These are phyloP conservation scores for Intellagama lesueurii DNA, from an alignment of 2,797 vertebrate genomes.

Conservation along the genomic window DNA sequence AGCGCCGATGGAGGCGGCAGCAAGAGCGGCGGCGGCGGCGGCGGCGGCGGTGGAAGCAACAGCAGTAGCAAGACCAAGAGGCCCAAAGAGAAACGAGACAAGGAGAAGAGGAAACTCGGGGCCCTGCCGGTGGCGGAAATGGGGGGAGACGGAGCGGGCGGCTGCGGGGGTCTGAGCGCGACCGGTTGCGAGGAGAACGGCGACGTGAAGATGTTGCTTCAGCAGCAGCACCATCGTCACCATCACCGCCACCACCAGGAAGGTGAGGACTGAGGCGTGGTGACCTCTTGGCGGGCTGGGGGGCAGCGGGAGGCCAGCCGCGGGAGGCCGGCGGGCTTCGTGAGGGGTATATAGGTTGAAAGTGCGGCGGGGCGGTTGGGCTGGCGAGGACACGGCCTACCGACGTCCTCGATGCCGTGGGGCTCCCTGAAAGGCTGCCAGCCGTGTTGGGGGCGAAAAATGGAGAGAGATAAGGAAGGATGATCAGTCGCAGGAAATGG, in stretches of 20 bases:
- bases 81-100: constrained; percentile 84
- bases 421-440: background rate
- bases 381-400: background rate
- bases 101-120: constrained; percentile 85
- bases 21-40: constrained; percentile 15
- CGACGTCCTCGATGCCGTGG: background rate
- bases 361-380: background rate
- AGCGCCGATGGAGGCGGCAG: constrained; percentile 42
- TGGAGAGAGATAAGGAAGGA: background rate
- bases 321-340: no score
- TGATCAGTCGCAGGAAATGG: constrained; percentile 31
- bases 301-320: no score
- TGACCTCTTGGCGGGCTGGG: background rate
- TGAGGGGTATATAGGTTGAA: background rate
- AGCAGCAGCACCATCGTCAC: background rate
- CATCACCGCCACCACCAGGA: background rate
- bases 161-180: constrained; percentile 75
- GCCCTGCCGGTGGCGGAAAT: constrained; percentile 67
- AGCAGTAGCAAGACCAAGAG: constrained; percentile 80
- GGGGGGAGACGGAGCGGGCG: constrained; percentile 46
- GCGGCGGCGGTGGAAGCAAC: constrained; percentile 59
- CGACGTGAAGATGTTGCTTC: constrained; percentile 78
- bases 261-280: background rate
- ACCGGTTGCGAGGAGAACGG: constrained; percentile 87
- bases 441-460: background rate